phyloP scores from a whole-genome alignment of 2,888 invertebrate species.

The Zhengitettix transpicula region DNA sequence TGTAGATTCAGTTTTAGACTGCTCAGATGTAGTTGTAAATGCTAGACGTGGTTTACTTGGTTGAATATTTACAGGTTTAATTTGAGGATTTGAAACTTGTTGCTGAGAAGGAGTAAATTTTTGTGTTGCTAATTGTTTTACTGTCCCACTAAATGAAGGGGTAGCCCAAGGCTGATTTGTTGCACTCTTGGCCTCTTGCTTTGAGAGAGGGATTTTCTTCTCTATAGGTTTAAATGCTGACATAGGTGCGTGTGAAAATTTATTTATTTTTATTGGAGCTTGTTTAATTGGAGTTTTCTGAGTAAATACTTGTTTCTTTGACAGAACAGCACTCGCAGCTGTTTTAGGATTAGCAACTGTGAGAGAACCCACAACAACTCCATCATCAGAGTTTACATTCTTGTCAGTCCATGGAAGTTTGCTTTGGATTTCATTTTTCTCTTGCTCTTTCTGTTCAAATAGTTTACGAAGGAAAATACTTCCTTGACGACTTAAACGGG shows the following conservation, averaged over 20 bases:
- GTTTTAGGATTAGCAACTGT: slow-evolving; percentile 20
- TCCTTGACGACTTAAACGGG: slow-evolving; percentile 15
- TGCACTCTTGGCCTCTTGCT: slow-evolving; percentile 9
- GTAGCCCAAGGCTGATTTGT: slow-evolving; percentile 11
- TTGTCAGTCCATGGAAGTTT: slow-evolving; percentile 14
- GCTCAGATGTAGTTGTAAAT: neutral
- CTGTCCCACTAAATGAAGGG: slow-evolving; percentile 14
- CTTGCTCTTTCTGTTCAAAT: slow-evolving; percentile 13
- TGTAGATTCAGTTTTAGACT: neutral
- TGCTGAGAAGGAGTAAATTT: slow-evolving; percentile 14
- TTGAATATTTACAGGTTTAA: slow-evolving; percentile 1
- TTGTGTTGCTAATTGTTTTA: slow-evolving; percentile 24
- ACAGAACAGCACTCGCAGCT: slow-evolving; percentile 4
- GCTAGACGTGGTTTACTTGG: neutral
- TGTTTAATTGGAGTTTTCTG: slow-evolving; percentile 9
- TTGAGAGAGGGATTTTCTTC: slow-evolving; percentile 4
- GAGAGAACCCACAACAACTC: slow-evolving; percentile 26
- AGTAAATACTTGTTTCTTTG: slow-evolving; percentile 12
- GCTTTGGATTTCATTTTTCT: slow-evolving; percentile 20
- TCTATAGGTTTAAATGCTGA: slow-evolving; percentile 49
- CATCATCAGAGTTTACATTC: slow-evolving; percentile 16
- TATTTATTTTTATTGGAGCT: slow-evolving; percentile 34
- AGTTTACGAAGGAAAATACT: slow-evolving; percentile 14
- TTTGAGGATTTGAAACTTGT: slow-evolving; percentile 1
- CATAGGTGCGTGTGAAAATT: slow-evolving; percentile 61